Conservation (phyloP, 2,113 vertebrate genomes). For the Aegotheles bennettii region DNA sequence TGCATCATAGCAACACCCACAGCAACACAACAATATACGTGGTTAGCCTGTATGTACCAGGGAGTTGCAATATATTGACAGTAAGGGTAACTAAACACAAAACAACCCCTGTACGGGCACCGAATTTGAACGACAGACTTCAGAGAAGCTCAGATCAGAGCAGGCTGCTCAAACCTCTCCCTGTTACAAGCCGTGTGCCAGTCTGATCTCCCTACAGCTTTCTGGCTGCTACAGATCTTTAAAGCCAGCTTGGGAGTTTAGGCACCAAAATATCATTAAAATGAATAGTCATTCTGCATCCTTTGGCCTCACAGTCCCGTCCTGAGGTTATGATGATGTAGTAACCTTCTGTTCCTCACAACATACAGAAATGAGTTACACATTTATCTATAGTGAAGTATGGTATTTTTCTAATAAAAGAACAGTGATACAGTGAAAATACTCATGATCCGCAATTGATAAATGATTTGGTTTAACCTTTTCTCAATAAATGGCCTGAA, state of each 20-base stretch:
- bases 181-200: neutral
- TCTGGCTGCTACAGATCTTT: neutral
- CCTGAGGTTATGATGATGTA: neutral
- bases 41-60: neutral
- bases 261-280: neutral
- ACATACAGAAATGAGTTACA: neutral
- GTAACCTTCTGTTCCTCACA: neutral
- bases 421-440: neutral
- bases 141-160: neutral
- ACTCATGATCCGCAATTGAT: neutral
- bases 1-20: neutral
- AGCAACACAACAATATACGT: neutral
- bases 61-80: neutral
- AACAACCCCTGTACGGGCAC: too few species aligned
- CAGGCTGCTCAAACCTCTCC: neutral
- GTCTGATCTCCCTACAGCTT: neutral
- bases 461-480: neutral
- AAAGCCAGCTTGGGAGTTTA: neutral
- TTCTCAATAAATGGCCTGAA: neutral
- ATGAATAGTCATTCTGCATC: neutral
- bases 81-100: neutral
- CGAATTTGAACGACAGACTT: neutral
- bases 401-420: neutral
- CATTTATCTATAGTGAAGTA: neutral
- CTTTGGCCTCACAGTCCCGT: neutral